A percentile compares a stretch with the other conserved stretches of the same genome.
Conservation (phyloP, 1,140 invertebrate genomes). For the Habropoda laboriosa region DNA sequence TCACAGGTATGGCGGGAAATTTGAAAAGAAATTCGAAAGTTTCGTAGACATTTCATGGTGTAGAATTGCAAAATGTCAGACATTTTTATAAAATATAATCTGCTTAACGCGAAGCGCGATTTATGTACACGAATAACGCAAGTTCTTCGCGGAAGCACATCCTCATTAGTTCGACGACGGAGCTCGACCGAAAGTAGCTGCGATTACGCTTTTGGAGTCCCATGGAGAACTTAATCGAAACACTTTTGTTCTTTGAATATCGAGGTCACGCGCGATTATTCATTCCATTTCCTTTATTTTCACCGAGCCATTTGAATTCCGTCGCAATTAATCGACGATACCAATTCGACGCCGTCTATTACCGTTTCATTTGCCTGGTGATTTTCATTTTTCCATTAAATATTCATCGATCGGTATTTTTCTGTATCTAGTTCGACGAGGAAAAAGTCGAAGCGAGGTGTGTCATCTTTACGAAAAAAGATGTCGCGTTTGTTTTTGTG, state of each 20-base stretch:
- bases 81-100: background rate
- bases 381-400: background rate
- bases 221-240: slow-evolving; percentile 21
- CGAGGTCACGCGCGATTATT: background rate
- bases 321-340: background rate
- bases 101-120: background rate
- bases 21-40: background rate
- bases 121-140: slow-evolving; percentile 13
- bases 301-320: background rate
- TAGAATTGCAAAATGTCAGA: background rate
- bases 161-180: slow-evolving; percentile 28
- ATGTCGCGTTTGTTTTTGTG: too few species aligned
- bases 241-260: slow-evolving; percentile 9
- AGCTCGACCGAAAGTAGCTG: slow-evolving; percentile 22
- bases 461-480: too few species aligned
- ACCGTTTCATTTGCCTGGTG: background rate
- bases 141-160: slow-evolving; percentile 44
- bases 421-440: too few species aligned
- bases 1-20: background rate
- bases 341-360: background rate
- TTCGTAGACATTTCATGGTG: background rate
- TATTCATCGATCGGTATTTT: too few species aligned
- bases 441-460: too few species aligned
- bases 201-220: slow-evolving; percentile 38
- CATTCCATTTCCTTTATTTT: background rate